These are phyloP conservation scores for Chaetoderma sp. DNA, from an alignment of 2,888 invertebrate species.

Conservation along the genomic window DNA sequence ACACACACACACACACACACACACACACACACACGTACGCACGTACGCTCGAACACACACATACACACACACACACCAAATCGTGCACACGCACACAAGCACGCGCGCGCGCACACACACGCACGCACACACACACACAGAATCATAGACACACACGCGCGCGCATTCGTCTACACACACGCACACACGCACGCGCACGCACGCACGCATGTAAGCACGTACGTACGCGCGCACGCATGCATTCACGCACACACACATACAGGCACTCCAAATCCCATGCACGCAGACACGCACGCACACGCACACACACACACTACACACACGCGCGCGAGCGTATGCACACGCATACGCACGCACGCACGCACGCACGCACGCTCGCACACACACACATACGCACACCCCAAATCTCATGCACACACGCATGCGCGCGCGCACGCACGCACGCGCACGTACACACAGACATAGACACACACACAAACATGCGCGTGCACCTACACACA, in stretches of 20 bases:
- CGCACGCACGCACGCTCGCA: too few species aligned
- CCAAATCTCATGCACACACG: not conserved
- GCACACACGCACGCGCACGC: not conserved
- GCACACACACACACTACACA: too few species aligned
- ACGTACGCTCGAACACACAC: constrained; percentile 2
- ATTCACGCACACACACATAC: not conserved
- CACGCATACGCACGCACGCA: too few species aligned
- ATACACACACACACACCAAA: constrained; percentile 15
- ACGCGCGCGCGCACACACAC: not conserved
- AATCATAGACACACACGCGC: too few species aligned
- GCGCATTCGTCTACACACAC: not conserved
- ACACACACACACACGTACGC: constrained; percentile 11
- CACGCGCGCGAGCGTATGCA: too few species aligned
- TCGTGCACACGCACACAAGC: constrained; percentile 8
- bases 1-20: too few species aligned
- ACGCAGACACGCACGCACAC: too few species aligned
- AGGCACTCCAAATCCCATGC: too few species aligned
- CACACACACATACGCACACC: not conserved
- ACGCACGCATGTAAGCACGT: not conserved
- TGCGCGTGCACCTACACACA: not conserved
- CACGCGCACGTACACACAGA: not conserved
- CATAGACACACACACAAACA: not conserved
- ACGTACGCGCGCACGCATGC: not conserved
- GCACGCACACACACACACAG: constrained; percentile 10
- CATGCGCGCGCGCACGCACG: not conserved